Evolutionary conservation across 2,797 vertebrate species (phyloP).

Genomic region (Triplophysa bombifrons): DNA sequence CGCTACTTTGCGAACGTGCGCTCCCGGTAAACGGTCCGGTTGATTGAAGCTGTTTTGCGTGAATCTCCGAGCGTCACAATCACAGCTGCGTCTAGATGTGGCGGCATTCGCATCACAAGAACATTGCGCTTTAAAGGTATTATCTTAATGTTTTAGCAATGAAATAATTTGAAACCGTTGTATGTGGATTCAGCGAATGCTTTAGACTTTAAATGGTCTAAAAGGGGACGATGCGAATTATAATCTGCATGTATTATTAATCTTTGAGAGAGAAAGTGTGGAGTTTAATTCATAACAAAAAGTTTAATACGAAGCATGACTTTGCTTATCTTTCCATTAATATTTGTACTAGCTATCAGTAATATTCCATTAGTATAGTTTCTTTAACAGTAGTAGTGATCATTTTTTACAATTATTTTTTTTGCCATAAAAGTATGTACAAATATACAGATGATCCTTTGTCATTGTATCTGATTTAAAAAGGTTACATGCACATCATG

Average conservation of each 20-base stretch:
- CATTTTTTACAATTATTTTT: neutral
- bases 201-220: neutral
- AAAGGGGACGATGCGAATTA: neutral
- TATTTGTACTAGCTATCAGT: too few relatives aligned
- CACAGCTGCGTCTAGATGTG: neutral
- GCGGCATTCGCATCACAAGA: neutral
- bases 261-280: neutral
- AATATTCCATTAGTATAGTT: too few relatives aligned
- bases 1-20: neutral
- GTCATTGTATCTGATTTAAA: neutral
- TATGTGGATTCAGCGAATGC: too few relatives aligned
- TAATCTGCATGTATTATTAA: neutral
- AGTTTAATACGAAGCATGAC: neutral
- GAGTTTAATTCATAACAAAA: too few relatives aligned
- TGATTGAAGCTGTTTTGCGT: neutral
- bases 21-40: slow-evolving; percentile 2
- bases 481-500: neutral
- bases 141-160: neutral
- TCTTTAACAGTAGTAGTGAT: too few relatives aligned
- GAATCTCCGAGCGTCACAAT: slow-evolving; percentile 1
- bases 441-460: too few relatives aligned
- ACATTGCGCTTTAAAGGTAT: slow-evolving; percentile 19
- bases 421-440: neutral
- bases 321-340: neutral
- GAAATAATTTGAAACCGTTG: too few relatives aligned